Percentiles rank a stretch among this genome's conserved stretches.
Evolutionary conservation across 30 jellyfish, hydroid and myxozoan species (phyloP).

Genomic region (Hydra vulgaris): DNA sequence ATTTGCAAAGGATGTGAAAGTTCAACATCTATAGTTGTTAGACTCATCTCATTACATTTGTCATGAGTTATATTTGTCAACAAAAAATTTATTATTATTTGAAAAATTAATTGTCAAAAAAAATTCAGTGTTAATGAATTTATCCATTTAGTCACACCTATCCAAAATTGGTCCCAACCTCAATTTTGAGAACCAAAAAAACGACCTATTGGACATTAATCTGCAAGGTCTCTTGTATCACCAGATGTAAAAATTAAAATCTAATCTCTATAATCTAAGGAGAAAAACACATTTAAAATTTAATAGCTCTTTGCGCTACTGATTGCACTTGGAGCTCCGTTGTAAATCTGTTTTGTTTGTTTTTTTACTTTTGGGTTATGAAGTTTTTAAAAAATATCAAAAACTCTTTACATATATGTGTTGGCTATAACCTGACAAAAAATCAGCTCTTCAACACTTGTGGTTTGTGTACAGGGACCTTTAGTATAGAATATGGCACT

Average conservation of each 20-base stretch:
- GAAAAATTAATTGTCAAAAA: too few species aligned
- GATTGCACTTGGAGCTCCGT: background rate
- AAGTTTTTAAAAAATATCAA: background rate
- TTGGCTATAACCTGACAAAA: background rate
- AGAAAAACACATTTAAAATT: background rate
- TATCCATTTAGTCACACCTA: background rate
- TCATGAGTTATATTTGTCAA: too few species aligned
- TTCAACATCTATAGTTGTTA: too few species aligned
- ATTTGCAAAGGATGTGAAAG: too few species aligned
- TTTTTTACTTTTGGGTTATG: background rate
- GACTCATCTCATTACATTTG: too few species aligned
- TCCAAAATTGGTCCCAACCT: background rate
- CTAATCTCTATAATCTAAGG: background rate
- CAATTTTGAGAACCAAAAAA: background rate
- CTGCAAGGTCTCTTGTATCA: background rate
- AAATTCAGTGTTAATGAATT: too few species aligned
- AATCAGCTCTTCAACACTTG: background rate
- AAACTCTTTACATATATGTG: background rate
- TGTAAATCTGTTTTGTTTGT: background rate
- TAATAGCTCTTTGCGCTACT: background rate
- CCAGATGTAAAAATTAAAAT: background rate
- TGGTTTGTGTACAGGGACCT: background rate
- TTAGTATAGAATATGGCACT: background rate
- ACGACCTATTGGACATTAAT: background rate
- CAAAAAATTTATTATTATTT: too few species aligned